Evolutionary conservation across 2,797 vertebrate genomes (phyloP).

Genomic region (Urophycis tenuis): DNA sequence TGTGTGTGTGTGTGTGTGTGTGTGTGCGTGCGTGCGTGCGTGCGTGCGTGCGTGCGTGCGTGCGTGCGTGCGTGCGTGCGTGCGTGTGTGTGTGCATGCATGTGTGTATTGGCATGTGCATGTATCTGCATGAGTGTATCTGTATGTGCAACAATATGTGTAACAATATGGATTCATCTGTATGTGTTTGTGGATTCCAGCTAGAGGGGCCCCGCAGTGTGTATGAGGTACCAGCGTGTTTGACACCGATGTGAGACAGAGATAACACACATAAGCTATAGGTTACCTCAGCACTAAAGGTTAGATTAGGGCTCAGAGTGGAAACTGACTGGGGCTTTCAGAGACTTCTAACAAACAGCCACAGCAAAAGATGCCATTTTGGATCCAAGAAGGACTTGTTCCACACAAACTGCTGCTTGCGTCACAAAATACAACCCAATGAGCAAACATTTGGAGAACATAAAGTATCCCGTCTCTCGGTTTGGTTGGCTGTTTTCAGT

Average conservation of each 20-base stretch:
- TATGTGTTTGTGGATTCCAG: too few species aligned
- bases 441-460: not conserved
- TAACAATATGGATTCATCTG: not conserved
- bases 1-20: not conserved
- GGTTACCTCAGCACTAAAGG: not conserved
- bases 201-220: not conserved
- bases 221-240: conserved; percentile 5
- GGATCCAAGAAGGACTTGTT: not conserved
- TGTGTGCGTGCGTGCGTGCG: not conserved
- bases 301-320: not conserved
- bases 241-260: conserved; percentile 55
- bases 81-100: not conserved
- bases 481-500: not conserved
- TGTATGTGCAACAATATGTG: not conserved
- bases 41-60: not conserved
- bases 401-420: too few species aligned
- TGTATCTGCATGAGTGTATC: not conserved
- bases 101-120: too few species aligned
- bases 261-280: conserved; percentile 37
- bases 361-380: not conserved
- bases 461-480: not conserved
- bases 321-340: too few species aligned
- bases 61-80: not conserved
- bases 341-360: too few species aligned
- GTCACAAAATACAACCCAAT: too few species aligned